Conservation (phyloP, 2,113 vertebrate genomes). For the Podarcis cretensis region DNA sequence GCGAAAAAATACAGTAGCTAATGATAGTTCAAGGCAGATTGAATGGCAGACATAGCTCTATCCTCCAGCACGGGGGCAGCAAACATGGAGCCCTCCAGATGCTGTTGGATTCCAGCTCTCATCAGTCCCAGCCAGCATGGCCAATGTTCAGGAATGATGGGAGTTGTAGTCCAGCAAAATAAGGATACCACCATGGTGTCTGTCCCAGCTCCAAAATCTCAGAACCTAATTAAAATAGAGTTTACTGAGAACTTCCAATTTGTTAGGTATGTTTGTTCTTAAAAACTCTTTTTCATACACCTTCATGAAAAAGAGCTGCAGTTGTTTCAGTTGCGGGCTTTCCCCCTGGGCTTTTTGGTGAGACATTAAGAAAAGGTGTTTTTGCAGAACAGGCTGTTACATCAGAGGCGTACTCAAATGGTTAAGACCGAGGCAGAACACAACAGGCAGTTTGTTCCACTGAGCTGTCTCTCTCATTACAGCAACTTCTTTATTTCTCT, state of each 20-base stretch:
- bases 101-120: too few relatives aligned
- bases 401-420: conserved; percentile 53
- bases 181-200: too few relatives aligned
- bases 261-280: conserved; percentile 50
- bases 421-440: conserved; percentile 64
- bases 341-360: conserved; percentile 33
- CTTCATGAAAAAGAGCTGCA: conserved; percentile 56
- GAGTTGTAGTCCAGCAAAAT: too few relatives aligned
- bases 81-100: too few relatives aligned
- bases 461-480: conserved; percentile 56
- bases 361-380: conserved; percentile 51
- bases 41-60: too few relatives aligned
- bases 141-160: too few relatives aligned
- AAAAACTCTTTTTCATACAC: conserved; percentile 48
- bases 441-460: conserved; percentile 47
- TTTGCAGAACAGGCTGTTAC: conserved; percentile 48
- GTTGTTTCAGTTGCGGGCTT: conserved; percentile 52
- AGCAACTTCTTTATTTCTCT: conserved; percentile 54
- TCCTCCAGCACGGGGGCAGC: too few relatives aligned
- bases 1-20: too few relatives aligned
- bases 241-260: conserved; percentile 42
- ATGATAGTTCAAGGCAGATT: too few relatives aligned
- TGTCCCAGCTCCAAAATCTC: too few relatives aligned
- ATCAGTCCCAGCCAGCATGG: too few relatives aligned
- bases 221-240: conserved; percentile 50